These are phyloP conservation scores for Argya squamiceps DNA, from an alignment of 2,797 vertebrate genomes.

Conservation along the genomic window DNA sequence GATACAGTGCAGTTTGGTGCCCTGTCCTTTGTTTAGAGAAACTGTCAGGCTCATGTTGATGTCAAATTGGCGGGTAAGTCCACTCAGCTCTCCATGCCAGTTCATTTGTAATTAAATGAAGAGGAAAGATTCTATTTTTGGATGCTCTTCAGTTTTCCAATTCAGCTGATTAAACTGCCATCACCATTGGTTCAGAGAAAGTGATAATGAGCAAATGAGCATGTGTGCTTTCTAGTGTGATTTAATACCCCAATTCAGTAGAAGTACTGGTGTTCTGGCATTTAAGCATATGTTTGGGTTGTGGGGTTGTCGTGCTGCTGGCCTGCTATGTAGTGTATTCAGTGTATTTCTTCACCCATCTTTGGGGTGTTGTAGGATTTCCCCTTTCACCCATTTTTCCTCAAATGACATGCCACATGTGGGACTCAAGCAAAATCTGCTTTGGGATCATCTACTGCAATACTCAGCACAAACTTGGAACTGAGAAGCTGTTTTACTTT, in stretches of 20 bases:
- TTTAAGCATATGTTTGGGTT: background rate
- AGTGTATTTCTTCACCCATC: background rate
- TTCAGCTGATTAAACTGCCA: background rate
- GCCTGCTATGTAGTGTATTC: rapidly evolving
- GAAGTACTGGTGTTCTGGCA: background rate
- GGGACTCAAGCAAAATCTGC: background rate
- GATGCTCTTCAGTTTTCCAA: slow-evolving; percentile 4
- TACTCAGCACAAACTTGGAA: background rate
- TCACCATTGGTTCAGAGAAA: background rate
- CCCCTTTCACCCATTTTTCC: background rate
- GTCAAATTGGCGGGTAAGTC: background rate
- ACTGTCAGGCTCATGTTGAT: background rate
- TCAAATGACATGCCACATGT: background rate
- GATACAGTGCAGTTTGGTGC: background rate
- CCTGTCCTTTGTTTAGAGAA: background rate
- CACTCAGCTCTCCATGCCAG: background rate
- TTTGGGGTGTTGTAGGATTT: background rate
- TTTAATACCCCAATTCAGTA: background rate
- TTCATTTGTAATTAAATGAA: slow-evolving; percentile 13
- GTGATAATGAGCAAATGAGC: background rate
- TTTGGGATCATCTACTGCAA: background rate
- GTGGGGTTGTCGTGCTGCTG: background rate
- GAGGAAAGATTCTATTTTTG: background rate
- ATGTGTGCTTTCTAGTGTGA: background rate
- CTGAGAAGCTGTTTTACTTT: background rate